Conservation (phyloP, 1,140 invertebrate species). For the Megathymus violae region DNA sequence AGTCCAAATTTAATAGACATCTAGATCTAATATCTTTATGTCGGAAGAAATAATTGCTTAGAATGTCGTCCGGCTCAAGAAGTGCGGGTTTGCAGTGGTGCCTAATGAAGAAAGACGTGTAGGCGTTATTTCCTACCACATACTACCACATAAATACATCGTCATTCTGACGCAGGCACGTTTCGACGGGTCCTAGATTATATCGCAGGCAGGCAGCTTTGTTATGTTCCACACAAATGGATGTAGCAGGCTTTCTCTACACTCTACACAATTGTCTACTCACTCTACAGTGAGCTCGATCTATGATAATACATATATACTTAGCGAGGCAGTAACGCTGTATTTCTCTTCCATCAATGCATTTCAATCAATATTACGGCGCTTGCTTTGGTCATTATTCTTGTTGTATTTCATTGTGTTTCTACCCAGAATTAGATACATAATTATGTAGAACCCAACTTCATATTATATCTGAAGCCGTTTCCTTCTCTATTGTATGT, state of each 20-base stretch:
- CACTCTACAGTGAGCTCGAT: no score
- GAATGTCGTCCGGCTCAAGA: not conserved
- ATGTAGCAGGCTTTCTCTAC: no score
- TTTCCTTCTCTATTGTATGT: no score
- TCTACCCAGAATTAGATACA: no score
- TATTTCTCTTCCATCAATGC: conserved; percentile 12
- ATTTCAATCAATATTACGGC: conserved; percentile 23
- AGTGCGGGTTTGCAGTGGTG: conserved; percentile 5
- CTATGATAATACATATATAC: no score
- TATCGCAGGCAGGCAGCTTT: conserved; percentile 2
- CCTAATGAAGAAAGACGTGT: conserved; percentile 20
- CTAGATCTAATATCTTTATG: no score
- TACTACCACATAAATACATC: not conserved
- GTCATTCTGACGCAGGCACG: conserved; percentile 1
- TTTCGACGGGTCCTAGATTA: conserved; percentile 8
- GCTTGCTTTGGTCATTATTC: conserved; percentile 9
- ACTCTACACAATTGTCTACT: no score
- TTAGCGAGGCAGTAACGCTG: not conserved
- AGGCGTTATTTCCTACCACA: conserved; percentile 19
- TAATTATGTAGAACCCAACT: no score
- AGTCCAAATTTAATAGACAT: no score
- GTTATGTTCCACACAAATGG: no score
- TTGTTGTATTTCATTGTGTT: not conserved
- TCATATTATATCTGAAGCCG: no score
- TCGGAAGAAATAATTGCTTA: conserved; percentile 7